Evolutionary conservation across 2,888 invertebrate genomes (phyloP), one percentile per base, ranked within the genome.

Genomic region (Calameuta idolon): DNA sequence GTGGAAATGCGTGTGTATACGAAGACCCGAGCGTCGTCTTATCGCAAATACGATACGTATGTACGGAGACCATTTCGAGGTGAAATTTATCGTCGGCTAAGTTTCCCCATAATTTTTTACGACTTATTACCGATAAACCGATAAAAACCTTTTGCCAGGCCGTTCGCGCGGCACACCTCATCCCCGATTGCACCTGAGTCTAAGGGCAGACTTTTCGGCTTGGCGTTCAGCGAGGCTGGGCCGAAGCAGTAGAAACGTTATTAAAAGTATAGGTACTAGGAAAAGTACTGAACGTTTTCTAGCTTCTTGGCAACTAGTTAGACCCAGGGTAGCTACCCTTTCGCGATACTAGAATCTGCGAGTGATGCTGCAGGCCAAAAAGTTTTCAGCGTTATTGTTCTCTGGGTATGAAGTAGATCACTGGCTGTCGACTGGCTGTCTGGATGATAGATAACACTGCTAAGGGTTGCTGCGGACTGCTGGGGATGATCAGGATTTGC

Each of bases 121-220:
- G 75, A 78, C 75, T 78, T 75, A 78, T 78, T 78, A 78, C 73
- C 75, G 35, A 69, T 35, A 37, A 68, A 33, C 73, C 73, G 76
- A 40, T 73, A 33, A 34, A 34, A 68, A 69, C 30, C 74, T 11
- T 31, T 37, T 55, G 40, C 69, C 15, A n/a, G 23, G 23, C 33
- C 40, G 11, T 9, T 74, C 37, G 3, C 73, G 55, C 55, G 75
- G n/a, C 12, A 34, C 23, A 35, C 37, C 37, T 31, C 55, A 71
- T 71, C 12, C 12, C 35, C 30, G 12, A 74, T 23, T 55, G 55
- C 55, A 15, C 23, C 55, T 23, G 23, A 55, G 55, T 55, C 55
- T 55, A 23, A 55, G 55, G 23, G 9, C 23, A 23, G 55, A 55
- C 55, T 9, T 9, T 23, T 23, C 2, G 23, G 23, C 55, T 55